Percentiles rank a stretch among this genome's conserved stretches.
These are phyloP conservation scores for Achatina immaculata DNA, from an alignment of 1,140 invertebrate genomes.

Conservation along the genomic window DNA sequence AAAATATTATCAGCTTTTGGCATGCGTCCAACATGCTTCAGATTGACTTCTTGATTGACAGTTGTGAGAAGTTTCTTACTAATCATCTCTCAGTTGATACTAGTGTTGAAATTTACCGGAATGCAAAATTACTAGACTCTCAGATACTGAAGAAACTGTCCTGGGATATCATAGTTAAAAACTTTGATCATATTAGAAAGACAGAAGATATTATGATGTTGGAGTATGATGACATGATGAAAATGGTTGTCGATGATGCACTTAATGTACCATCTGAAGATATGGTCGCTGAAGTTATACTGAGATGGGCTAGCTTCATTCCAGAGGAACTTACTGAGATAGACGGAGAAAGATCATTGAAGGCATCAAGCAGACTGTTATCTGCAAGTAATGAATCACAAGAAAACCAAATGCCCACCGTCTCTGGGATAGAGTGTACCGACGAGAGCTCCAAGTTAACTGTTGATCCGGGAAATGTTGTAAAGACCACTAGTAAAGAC, in stretches of 20 bases:
- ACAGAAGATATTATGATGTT: not conserved
- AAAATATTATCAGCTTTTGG: not conserved
- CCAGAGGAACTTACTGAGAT: not conserved
- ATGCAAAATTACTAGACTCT: not conserved
- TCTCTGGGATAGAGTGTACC: too few relatives aligned
- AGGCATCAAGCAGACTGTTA: too few relatives aligned
- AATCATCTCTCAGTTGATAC: not conserved
- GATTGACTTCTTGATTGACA: not conserved
- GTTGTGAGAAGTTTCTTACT: not conserved
- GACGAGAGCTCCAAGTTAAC: too few relatives aligned
- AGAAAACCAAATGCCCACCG: too few relatives aligned
- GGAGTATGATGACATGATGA: not conserved
- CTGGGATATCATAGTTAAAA: conserved; percentile 9
- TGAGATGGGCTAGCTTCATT: not conserved
- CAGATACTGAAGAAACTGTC: not conserved
- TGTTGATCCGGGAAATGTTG: too few relatives aligned
- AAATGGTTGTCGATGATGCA: not conserved
- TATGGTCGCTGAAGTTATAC: not conserved
- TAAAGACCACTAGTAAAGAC: too few relatives aligned
- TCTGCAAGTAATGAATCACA: too few relatives aligned
- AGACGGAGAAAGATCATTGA: too few relatives aligned
- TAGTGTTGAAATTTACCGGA: not conserved
- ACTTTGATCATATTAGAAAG: conserved; percentile 5
- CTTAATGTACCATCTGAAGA: not conserved
- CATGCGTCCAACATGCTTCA: not conserved